Base-by-base conservation (phyloP, 1,140 invertebrate species). In the Drosophila virilis region DNA sequence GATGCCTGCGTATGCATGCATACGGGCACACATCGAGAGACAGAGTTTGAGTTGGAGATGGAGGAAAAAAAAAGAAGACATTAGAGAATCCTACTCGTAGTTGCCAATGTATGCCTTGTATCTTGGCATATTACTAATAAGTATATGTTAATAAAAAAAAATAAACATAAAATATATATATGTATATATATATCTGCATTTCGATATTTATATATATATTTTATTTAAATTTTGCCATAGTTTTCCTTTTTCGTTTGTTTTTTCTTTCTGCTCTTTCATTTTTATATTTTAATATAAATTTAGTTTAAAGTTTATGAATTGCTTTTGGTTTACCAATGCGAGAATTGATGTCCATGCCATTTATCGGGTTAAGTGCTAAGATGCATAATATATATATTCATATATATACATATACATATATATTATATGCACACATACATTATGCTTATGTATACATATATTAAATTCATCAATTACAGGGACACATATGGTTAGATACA, bases 321-420 rank as follows among this genome's bases (percentile, higher is more conserved):
- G 72, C 67, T 74, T 74, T 69, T 58, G 67, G 65, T 70, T 74
- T 70, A 62, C 58, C 65, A 74, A 70, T 70, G 55, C 67, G 67
- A 62, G 58, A 74, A 48, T 55, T 55, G 15, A 55, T 55, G 60
- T 12, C 54, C 12, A 46, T 46, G 48, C 35, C 33, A 37, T 52
- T 59, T 46, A 13, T 42, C 38, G 38, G 38, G 8, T 8, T 22
- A 12, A 37, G 51, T 28, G 15, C 10, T 48, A n/a, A 50, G 22
- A 54, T 54, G 22, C n/a, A 55, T 38, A 22, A 5, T 28, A 28
- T 12, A 32, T 52, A 13, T 15, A 35, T 33, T 6, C 12, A 15
- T 55, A 55, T 52, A 52, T 52, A 13, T 52, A 17, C 22, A 64
- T 46, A 40, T 37, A 62, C 37, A 72, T 55, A 32, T 52, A 13